These are phyloP conservation scores for Papilio aristodemus DNA, from an alignment of 1,140 invertebrate species.

Conservation along the genomic window DNA sequence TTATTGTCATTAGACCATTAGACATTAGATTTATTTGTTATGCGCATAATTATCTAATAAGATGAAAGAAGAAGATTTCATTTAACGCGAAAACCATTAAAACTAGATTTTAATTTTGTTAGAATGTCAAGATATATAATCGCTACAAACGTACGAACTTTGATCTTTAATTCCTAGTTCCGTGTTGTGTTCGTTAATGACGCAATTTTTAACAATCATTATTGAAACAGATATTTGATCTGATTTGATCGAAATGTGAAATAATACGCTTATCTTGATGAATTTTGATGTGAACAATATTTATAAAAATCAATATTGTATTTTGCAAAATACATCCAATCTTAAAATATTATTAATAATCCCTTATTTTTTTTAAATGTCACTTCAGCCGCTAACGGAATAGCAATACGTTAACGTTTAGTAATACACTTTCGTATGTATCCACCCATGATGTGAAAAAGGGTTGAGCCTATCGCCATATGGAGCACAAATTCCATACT, in stretches of 20 bases:
- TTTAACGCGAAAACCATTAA: neutral
- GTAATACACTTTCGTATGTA: too few relatives aligned
- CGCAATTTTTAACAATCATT: neutral
- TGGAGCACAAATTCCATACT: too few relatives aligned
- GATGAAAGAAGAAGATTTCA: neutral
- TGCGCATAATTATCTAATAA: neutral
- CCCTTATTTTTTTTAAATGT: too few relatives aligned
- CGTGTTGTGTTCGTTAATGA: slow-evolving; percentile 15
- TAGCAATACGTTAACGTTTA: too few relatives aligned
- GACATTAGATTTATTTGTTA: too few relatives aligned
- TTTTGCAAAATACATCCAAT: neutral
- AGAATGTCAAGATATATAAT: neutral
- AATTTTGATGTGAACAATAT: slow-evolving; percentile 8
- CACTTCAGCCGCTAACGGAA: too few relatives aligned
- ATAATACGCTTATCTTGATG: neutral
- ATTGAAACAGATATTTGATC: slow-evolving; percentile 16
- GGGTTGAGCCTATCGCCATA: too few relatives aligned
- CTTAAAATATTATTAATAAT: too few relatives aligned
- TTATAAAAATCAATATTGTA: neutral
- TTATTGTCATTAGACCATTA: neutral
- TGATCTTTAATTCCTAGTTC: slow-evolving; percentile 29
- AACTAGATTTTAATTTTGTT: neutral
- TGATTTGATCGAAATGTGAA: neutral
- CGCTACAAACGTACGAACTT: slow-evolving; percentile 5
- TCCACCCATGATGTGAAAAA: too few relatives aligned